phyloP scores from a whole-genome alignment of 2,113 vertebrate species.

The Shinisaurus crocodilurus region DNA sequence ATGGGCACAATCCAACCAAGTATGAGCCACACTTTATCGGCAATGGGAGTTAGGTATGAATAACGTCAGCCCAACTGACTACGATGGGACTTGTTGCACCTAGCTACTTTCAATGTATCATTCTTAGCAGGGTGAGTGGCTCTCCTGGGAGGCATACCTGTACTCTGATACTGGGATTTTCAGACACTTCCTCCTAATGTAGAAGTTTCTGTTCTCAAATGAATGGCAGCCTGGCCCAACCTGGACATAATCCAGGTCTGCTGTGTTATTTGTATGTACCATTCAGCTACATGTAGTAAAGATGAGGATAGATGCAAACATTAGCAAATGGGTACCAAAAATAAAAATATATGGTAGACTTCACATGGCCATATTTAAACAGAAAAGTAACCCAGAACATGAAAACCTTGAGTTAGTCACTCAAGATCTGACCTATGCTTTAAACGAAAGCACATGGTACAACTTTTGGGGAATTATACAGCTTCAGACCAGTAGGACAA shows the following conservation, averaged over 20 bases:
- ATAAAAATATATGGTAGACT: no score
- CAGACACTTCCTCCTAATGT: neutral
- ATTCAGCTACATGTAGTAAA: neutral
- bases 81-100: neutral
- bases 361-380: neutral
- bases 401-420: neutral
- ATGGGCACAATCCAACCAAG: neutral
- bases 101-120: neutral
- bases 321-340: neutral
- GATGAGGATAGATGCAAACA: neutral
- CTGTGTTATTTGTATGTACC: neutral
- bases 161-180: neutral
- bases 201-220: neutral
- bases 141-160: rapidly evolving
- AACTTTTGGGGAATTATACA: neutral
- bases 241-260: neutral
- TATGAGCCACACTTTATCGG: neutral
- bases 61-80: neutral
- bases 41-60: neutral
- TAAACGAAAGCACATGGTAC: neutral
- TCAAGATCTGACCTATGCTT: neutral
- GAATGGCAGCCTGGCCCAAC: no score
- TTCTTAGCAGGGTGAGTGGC: neutral
- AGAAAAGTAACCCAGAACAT: neutral
- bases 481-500: neutral